Percentiles rank a stretch among this genome's conserved stretches.
Conservation (phyloP, 2,113 vertebrate genomes). For the Sander vitreus region DNA sequence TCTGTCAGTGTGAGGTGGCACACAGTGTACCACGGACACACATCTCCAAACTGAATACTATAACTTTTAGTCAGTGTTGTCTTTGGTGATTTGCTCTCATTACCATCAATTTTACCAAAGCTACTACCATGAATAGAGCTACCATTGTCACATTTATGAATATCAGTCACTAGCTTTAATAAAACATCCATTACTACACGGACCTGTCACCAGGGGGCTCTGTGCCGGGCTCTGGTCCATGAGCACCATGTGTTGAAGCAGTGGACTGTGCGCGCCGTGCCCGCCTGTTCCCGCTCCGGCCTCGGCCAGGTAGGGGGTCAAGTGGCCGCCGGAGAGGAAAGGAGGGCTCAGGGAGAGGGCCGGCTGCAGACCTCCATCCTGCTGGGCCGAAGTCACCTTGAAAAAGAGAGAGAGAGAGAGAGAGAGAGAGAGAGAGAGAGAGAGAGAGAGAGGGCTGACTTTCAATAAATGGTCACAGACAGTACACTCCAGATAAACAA, state of each 20-base stretch:
- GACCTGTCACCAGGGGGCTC: constrained; percentile 92
- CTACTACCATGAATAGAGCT: not conserved
- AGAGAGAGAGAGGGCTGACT: not conserved
- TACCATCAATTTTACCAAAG: not conserved
- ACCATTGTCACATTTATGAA: not conserved
- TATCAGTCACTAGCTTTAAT: not conserved
- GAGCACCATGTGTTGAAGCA: constrained; percentile 95
- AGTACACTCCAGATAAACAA: not conserved
- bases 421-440: too few species aligned
- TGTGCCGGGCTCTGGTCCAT: constrained; percentile 91
- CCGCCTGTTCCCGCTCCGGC: constrained; percentile 76
- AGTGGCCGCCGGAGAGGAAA: constrained; percentile 89
- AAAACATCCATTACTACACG: not conserved
- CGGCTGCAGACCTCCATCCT: constrained; percentile 89
- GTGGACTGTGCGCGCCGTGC: constrained; percentile 89
- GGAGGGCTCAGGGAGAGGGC: constrained; percentile 87
- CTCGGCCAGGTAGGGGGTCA: constrained; percentile 89
- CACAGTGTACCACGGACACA: constrained; percentile 21
- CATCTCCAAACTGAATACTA: not conserved
- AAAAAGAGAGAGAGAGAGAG: not conserved
- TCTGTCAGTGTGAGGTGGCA: constrained; percentile 59
- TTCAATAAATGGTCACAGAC: not conserved
- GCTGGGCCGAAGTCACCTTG: constrained; percentile 88
- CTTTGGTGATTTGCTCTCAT: constrained; percentile 7
- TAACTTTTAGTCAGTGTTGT: not conserved